Base-by-base conservation (phyloP, 2,797 vertebrate species). In the Streptopelia turtur region DNA sequence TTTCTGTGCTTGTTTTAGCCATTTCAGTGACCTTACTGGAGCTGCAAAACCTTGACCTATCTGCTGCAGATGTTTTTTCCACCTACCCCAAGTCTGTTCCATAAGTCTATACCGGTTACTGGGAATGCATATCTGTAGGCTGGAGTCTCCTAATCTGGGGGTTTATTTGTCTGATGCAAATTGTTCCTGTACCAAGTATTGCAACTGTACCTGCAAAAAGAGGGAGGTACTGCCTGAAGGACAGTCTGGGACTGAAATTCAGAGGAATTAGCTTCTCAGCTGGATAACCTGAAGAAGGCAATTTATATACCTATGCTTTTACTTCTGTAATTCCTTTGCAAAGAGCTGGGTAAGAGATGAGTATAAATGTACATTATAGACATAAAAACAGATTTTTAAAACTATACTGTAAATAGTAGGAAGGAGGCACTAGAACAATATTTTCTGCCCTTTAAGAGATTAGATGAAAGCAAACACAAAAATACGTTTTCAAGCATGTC, bases 261-360 rank as follows among this genome's bases (percentile, higher is more conserved):
- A 81, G 56, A 50, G 35, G 16, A 72, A 60, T 59, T 60, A 77
- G 8, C n/a, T 77, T 71, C 85, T 41, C n/a, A 83, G 37, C 11
- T 31, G n/a, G 20, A 20, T 84, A 11, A 71, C 35, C 23, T 41
- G 25, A 71, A 76, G 43, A 83, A 41, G 33, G 13, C 20, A 59
- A n/a, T 53, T 68, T 68, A 52, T 47, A 39, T 64, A 27, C 9
- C 28, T 76, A 11, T 50, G 30, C 5, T 39, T 89, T 63, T 25
- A 52, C 33, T 84, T 84, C 41, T n/a, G 77, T n/a, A 84, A 49
- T 69, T 72, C 28, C 25, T 50, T 92, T 72, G 37, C 47, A 87
- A 76, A 45, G 27, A 45, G 13, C 23, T 55, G 16, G 63, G 7
- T 41, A 63, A 37, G 9, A 64, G 20, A 45, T 39, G 5, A 68